These are phyloP conservation scores for Brachyhypopomus gauderio DNA, from an alignment of 2,113 vertebrate species.

Conservation along the genomic window DNA sequence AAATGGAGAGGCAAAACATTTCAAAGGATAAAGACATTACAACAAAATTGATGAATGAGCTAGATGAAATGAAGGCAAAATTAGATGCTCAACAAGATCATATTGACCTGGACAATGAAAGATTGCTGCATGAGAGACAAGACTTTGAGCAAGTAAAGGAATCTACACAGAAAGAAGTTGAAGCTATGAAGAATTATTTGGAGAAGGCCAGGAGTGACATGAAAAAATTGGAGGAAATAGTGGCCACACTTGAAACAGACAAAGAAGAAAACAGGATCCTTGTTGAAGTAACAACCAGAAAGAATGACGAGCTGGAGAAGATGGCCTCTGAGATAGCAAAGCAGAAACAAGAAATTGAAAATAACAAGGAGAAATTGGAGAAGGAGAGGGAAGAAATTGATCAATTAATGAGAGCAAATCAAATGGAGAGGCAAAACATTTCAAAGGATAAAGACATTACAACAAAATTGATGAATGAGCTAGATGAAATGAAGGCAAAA, in stretches of 20 bases:
- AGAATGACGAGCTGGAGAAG: constrained; percentile 16
- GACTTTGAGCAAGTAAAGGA: not conserved
- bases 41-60: not conserved
- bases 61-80: not conserved
- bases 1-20: constrained; percentile 17
- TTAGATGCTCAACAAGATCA: not conserved
- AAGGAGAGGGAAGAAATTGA: constrained; percentile 27
- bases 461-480: too few relatives aligned
- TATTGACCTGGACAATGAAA: constrained; percentile 13
- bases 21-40: not conserved
- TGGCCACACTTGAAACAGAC: too few relatives aligned
- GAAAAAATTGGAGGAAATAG: too few relatives aligned
- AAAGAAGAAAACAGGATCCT: constrained; percentile 22
- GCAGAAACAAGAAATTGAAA: constrained; percentile 23
- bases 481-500: not conserved
- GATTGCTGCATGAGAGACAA: not conserved
- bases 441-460: not conserved
- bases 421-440: not conserved
- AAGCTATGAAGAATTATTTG: not conserved
- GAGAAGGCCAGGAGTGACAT: not conserved
- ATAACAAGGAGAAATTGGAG: constrained; percentile 13
- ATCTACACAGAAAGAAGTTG: not conserved
- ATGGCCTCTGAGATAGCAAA: not conserved
- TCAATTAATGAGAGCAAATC: constrained; percentile 13
- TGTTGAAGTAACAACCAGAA: constrained; percentile 1